Base-by-base conservation (phyloP, 2,797 vertebrate genomes). In the Myiothlypis coronata region DNA sequence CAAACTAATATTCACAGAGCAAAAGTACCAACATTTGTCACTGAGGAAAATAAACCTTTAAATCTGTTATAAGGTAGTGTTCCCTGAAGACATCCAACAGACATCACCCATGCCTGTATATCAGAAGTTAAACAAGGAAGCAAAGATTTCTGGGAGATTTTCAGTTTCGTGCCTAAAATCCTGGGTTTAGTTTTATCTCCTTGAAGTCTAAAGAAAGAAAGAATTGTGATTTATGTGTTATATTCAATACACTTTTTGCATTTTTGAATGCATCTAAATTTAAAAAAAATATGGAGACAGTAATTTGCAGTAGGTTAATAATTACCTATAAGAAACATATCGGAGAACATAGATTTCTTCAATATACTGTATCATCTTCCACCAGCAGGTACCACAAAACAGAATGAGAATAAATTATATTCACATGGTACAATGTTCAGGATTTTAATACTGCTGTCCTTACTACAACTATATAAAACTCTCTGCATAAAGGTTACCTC, bases 401-500 rank as follows among this genome's bases (percentile, higher is more conserved):
- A 95, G 85, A 91, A 46, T 47, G 46, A 90, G 93, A 93, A 92
- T 41, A 93, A 95, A 95, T 92, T 89, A 90, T 72, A 94, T 94
- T 91, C 85, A 95, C 65, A 61, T 2, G 6, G 65, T 80, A 81
- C 87, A 57, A 76, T 37, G 53, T 89, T 93, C 80, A 70, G 56
- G 64, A 93, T 94, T 93, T 97, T 96, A 95, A 89, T 88, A 86
- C 34, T 64, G 6, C n/a, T 87, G 80, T 87, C 78, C 75, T 96
- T 94, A 59, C 56, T 91, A 88, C 59, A 80, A 94, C 92, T 94
- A 85, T 79, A 96, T 88, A 87, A 94, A 97, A 96, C 76, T 92
- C 77, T 84, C 34, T 82, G 63, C 74, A 95, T 93, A 96, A 96
- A 97, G 90, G 71, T 91, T 96, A 95, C 81, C 59, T 93, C 85